Percentiles rank a stretch among this genome's conserved stretches.
These are phyloP conservation scores for Habrosyne pyritoides DNA, from an alignment of 2,888 invertebrate species.

Conservation along the genomic window DNA sequence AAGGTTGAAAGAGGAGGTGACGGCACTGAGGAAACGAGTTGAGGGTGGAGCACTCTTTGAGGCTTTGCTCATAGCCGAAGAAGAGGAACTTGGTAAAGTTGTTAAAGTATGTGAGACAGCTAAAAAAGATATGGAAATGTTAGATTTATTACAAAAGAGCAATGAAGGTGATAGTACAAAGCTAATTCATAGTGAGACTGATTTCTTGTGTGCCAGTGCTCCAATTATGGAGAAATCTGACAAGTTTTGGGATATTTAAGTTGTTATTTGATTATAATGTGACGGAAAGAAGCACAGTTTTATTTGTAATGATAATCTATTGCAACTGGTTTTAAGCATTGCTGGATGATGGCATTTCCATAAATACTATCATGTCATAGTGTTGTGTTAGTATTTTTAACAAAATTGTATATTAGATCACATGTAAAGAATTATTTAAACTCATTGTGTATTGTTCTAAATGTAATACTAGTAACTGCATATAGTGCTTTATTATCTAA, in stretches of 20 bases:
- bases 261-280: no score
- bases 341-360: no score
- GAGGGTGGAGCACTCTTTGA: slow-evolving; percentile 73
- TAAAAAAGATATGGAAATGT: slow-evolving; percentile 68
- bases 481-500: no score
- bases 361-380: no score
- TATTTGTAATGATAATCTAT: no score
- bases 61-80: slow-evolving; percentile 64
- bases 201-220: slow-evolving; percentile 62
- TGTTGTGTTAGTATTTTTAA: no score
- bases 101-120: slow-evolving; percentile 70
- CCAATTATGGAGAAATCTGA: slow-evolving; percentile 50
- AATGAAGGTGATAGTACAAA: slow-evolving; percentile 48
- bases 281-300: no score
- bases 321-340: no score
- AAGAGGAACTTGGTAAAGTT: slow-evolving; percentile 62
- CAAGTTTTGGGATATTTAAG: slow-evolving; percentile 19
- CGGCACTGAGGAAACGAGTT: slow-evolving; percentile 55
- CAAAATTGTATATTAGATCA: no score
- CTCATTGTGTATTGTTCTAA: no score
- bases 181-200: slow-evolving; percentile 51
- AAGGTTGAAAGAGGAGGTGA: slow-evolving; percentile 64
- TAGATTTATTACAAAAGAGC: slow-evolving; percentile 60
- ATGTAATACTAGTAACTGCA: no score
- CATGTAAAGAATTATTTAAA: no score